These are phyloP conservation scores for Platysteira castanea DNA, from an alignment of 2,113 vertebrate genomes.

Conservation along the genomic window DNA sequence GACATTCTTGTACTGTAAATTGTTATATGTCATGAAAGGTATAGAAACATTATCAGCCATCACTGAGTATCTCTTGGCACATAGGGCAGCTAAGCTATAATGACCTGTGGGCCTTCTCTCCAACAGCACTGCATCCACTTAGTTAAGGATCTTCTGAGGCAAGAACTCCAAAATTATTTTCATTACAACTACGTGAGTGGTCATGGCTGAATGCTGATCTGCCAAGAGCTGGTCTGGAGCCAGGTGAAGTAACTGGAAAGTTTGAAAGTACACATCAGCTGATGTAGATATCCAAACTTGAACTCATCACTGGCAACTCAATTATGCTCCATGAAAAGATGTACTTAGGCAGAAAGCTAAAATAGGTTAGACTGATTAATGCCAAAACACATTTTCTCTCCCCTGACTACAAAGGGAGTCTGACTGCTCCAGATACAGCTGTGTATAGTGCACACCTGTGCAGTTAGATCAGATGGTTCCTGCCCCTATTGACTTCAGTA, in stretches of 20 bases:
- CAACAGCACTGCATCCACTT: not conserved
- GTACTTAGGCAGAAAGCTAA: not conserved
- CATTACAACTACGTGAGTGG: not conserved
- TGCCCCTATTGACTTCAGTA: rapidly evolving
- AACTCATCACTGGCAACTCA: not conserved
- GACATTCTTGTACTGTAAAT: not conserved
- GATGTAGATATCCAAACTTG: not conserved
- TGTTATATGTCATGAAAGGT: not conserved
- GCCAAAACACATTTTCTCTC: conserved; percentile 1
- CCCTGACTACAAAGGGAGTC: not conserved
- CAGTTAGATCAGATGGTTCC: not conserved
- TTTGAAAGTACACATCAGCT: not conserved
- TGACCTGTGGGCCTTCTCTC: not conserved
- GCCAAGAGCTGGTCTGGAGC: not conserved
- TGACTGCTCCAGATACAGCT: not conserved
- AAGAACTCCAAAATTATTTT: not conserved
- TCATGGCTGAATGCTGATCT: not conserved
- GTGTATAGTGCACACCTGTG: not conserved
- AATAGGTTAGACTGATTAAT: not conserved
- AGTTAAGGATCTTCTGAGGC: not conserved
- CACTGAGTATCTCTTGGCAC: not conserved
- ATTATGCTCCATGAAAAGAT: rapidly evolving
- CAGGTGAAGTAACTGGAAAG: conserved; percentile 27
- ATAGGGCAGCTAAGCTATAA: not conserved
- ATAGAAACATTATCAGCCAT: not conserved